Base-by-base conservation (phyloP, 2,113 vertebrate species). In the Labeo catla region DNA sequence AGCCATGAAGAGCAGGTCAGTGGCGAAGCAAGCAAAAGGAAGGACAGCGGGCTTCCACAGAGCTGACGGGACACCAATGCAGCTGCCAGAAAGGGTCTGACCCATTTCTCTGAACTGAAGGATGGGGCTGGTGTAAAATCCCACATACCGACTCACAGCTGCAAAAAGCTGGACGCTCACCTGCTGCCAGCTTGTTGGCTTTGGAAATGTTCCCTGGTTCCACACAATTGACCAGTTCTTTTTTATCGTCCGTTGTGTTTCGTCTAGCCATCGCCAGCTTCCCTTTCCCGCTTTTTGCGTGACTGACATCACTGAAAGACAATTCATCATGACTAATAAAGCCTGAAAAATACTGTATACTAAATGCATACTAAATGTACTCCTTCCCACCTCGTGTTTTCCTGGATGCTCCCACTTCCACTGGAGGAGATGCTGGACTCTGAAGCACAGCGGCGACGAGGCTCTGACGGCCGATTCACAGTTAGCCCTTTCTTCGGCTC, bases 381-480 rank as follows among this genome's bases (percentile, higher is more conserved):
- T 43, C 7, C 11, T 78, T 84, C 45, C 10, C 73, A 89, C 88
- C 84, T 86, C 4, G 57, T 66, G 73, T 61, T 74, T 4, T 78
- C 76, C 23, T 97, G 93, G 39, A 96, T 92, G 84, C 97, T 97
- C 28, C 83, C 77, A 43, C 88, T 89, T 66, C 95, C 96, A 89
- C 96, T 95, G 70, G 98, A 98, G 5, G 97, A 98, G 91, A 99
- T 96, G 93, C 98, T 99, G 49, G 98, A 99, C 92, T 99, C 98
- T 0, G 98, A 99, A 84, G 97, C 98, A 63, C 98, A 99, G 88
- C 98, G 96, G 8, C 98, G 96, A 0, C 98, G 97, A 86, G 97
- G 97, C 78, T 98, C 95, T 23, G 96, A 92, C 80, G 93, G 94
- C 88, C 96, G 96, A 73, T 92, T 50, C 34, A 50, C 93, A 84